Percentiles rank a stretch among this genome's conserved stretches.
phyloP scores from a whole-genome alignment of 2,113 vertebrate genomes.

The Cololabis saira region DNA sequence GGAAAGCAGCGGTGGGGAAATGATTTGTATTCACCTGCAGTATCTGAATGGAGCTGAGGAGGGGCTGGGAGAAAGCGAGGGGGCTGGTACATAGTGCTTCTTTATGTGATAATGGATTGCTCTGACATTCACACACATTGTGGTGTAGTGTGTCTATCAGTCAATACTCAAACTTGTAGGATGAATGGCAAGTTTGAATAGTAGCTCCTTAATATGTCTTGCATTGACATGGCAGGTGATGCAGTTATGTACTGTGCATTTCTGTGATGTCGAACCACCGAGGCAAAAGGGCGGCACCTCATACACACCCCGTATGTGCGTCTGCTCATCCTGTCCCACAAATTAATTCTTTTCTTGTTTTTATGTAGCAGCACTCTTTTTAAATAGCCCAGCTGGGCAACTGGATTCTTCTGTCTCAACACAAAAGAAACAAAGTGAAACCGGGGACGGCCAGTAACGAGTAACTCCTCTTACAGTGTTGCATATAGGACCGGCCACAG shows the following conservation, averaged over 20 bases:
- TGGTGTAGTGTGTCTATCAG: conserved; percentile 60
- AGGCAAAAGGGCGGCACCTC: neutral
- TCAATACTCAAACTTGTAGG: conserved; percentile 43
- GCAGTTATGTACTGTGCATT: neutral
- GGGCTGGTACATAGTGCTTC: conserved; percentile 63
- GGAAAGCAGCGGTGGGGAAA: conserved; percentile 76
- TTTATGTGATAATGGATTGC: conserved; percentile 76
- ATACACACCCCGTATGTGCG: conserved; percentile 15
- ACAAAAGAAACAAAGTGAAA: conserved; percentile 78
- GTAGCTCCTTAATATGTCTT: conserved; percentile 28
- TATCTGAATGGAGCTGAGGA: conserved; percentile 74
- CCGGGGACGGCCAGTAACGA: conserved; percentile 72
- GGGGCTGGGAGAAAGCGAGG: conserved; percentile 45
- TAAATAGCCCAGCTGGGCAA: conserved; percentile 57
- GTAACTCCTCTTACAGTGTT: conserved; percentile 79
- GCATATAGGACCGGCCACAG: conserved; percentile 58
- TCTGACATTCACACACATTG: conserved; percentile 72
- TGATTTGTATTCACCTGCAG: conserved; percentile 84
- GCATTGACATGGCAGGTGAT: conserved; percentile 10
- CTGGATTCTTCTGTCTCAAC: conserved; percentile 68
- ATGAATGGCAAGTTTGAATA: conserved; percentile 53
- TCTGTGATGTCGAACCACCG: neutral
- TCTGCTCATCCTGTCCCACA: conserved; percentile 23
- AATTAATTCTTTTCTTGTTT: conserved; percentile 41
- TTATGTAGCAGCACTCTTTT: conserved; percentile 50